Base-by-base conservation (phyloP, 2,113 vertebrate genomes). In the Malurus cyaneus region DNA sequence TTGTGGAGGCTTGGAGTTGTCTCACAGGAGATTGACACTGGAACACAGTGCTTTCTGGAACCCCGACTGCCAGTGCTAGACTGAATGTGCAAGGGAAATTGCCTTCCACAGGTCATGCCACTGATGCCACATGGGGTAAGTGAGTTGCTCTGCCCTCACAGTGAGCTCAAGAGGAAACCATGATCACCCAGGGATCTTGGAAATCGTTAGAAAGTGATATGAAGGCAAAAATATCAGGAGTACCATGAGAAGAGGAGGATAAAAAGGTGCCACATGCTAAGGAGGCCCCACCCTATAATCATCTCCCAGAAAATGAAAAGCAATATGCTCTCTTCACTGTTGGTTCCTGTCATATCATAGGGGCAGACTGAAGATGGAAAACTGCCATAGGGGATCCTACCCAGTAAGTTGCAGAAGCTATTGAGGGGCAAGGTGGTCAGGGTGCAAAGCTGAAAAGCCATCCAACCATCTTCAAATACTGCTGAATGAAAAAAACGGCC, bases 1-100 rank as follows among this genome's bases (percentile, higher is more conserved):
- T 46, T 66, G 11, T 3, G 11, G 17, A 46, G 23, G 28, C 8
- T 39, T 59, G 32, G 44, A 28, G 12, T 18, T 0, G 1, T 26
- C 14, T 80, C 15, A 32, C 15, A 73, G 39, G 28, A 73, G 39
- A 29, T 14, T 60, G 69, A 23, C 20, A 14, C 18, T 46, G 52
- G 46, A 39, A 32, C 44, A 39, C 44, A 44, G 12, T 2, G 1
- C 46, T 28, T 66, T 39, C 44, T 59, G 28, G 36, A 18, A 29
- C 6, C 15, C 8, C 0, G 2, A 15, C 17, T 65, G 44, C 31
- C 36, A 39, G 60, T 52, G 20, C 50, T 39, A 36, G 32, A 18
- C 23, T 32, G 23, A 8, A 44, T 65, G 6, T 44, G 23, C 50
- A 50, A 32, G 36, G 44, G 6, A 28, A 32, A 19, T 56, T 44